Base-by-base conservation (phyloP, 1,140 invertebrate species). In the Drosophila mayri region DNA sequence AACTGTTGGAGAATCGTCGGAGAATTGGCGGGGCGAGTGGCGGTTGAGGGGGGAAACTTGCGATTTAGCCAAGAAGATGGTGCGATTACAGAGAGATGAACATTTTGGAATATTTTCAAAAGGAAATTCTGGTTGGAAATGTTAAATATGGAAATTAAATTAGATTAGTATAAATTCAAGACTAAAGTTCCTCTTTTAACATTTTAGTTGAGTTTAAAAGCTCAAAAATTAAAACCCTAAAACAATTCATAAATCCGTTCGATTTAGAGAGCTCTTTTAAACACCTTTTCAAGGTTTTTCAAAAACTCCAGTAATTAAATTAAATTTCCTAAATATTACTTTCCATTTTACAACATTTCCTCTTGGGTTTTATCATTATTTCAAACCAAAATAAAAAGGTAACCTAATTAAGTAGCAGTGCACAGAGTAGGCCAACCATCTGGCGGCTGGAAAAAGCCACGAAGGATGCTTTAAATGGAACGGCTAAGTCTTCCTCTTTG, bases 391-490 rank as follows among this genome's bases (percentile, higher is more conserved):
- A 18, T 1, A n/a, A 2, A 22, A 22, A 28, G 6, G 1, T 11
- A 3, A 18, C 3, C n/a, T 3, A 3, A 28, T 37, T 52, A 52
- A 52, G 0, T 43, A 9, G 0, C 66, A 12, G 66, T 70, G 65
- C 10, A 68, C 2, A 4, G 5, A 12, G 46, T 30, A 43, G 46
- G 37, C 12, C 18, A 37, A 46, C 59, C 64, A 66, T 66, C 62
- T 67, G 62, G 37, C 62, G 10, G 32, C 25, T 18, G 37, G 22
- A 44, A 70, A 46, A 59, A 43, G 32, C 46, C 40, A 55, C 63
- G 49, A 76, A 76, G 73, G 74, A 76, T 67, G 77, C 81, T 62
- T 88, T 72, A 72, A 72, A 72, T 71, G 65, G 73, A 75, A 84
- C 84, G 85, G 85, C 66, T 46, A 83, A 66, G 52, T 79, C 75